These are phyloP conservation scores for Boleophthalmus pectinirostris DNA, from an alignment of 2,113 vertebrate species.

Conservation along the genomic window DNA sequence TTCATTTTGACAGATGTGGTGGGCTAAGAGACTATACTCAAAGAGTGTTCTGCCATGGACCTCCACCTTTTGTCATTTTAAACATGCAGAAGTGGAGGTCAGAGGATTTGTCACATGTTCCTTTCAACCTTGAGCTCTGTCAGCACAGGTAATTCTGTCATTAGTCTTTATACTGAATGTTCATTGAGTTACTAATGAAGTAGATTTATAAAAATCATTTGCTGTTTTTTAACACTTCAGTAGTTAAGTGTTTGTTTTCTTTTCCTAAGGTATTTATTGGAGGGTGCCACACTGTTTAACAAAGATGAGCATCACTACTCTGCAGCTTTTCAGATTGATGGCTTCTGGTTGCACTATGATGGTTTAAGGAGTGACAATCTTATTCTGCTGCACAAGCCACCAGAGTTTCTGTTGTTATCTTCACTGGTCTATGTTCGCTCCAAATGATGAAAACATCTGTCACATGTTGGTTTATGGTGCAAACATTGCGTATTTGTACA, in stretches of 20 bases:
- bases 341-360: conserved; percentile 86
- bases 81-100: conserved; percentile 92
- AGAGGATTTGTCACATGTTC: conserved; percentile 87
- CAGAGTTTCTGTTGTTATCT: conserved; percentile 84
- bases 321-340: conserved; percentile 85
- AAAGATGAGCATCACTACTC: conserved; percentile 90
- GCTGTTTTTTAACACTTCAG: neutral
- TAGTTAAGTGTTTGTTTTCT: neutral
- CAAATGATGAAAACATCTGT: conserved; percentile 66
- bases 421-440: conserved; percentile 84
- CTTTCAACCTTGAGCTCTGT: conserved; percentile 84
- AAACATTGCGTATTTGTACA: neutral
- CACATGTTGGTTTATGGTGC: neutral
- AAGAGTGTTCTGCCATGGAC: conserved; percentile 84
- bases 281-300: conserved; percentile 89
- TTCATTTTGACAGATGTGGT: conserved; percentile 74
- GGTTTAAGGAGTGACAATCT: conserved; percentile 85
- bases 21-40: conserved; percentile 85
- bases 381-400: conserved; percentile 85
- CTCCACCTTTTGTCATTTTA: conserved; percentile 87
- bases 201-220: neutral
- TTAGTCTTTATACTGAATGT: neutral
- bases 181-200: neutral
- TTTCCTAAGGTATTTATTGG: conserved; percentile 81
- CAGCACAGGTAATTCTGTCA: conserved; percentile 79